Percentiles rank a stretch among this genome's conserved stretches.
These are phyloP conservation scores for Chlorops oryzae DNA, from an alignment of 1,140 invertebrate genomes.

Conservation along the genomic window DNA sequence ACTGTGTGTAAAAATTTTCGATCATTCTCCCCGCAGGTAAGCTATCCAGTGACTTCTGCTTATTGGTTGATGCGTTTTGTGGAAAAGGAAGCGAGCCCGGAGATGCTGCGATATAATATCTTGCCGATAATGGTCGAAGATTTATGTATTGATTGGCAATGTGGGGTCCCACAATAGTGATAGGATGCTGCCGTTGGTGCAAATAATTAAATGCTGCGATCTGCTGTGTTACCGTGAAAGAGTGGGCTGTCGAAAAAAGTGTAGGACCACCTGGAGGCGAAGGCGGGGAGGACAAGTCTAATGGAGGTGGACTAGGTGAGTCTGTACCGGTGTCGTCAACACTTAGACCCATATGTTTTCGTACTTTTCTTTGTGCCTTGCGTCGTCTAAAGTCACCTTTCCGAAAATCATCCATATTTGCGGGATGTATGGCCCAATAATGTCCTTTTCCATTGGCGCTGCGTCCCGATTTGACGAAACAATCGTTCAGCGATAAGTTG, in stretches of 20 bases:
- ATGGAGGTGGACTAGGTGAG: constrained; percentile 79
- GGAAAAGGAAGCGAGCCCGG: background rate
- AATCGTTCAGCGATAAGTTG: constrained; percentile 96
- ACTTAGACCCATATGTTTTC: constrained; percentile 91
- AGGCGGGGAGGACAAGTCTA: constrained; percentile 61
- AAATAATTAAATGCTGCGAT: constrained; percentile 21
- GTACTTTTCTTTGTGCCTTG: constrained; percentile 91
- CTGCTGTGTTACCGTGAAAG: constrained; percentile 16
- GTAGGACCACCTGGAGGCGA: constrained; percentile 23
- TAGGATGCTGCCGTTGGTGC: constrained; percentile 21
- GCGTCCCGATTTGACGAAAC: constrained; percentile 93
- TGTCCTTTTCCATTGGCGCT: constrained; percentile 96
- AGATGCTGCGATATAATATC: background rate
- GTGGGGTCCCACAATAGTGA: constrained; percentile 26
- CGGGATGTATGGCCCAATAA: constrained; percentile 97
- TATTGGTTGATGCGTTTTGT: background rate
- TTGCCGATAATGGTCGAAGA: constrained; percentile 5
- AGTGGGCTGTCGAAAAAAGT: constrained; percentile 7
- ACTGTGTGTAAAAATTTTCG: constrained; percentile 40
- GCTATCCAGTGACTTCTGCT: constrained; percentile 14
- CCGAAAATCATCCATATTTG: constrained; percentile 94
- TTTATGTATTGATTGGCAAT: constrained; percentile 18
- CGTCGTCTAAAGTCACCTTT: constrained; percentile 91
- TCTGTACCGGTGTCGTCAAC: constrained; percentile 92
- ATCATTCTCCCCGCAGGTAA: constrained; percentile 32